A percentile compares a stretch with the other conserved stretches of the same genome.
Conservation (phyloP, 2,113 vertebrate species). For the Spizaetus ornatus region DNA sequence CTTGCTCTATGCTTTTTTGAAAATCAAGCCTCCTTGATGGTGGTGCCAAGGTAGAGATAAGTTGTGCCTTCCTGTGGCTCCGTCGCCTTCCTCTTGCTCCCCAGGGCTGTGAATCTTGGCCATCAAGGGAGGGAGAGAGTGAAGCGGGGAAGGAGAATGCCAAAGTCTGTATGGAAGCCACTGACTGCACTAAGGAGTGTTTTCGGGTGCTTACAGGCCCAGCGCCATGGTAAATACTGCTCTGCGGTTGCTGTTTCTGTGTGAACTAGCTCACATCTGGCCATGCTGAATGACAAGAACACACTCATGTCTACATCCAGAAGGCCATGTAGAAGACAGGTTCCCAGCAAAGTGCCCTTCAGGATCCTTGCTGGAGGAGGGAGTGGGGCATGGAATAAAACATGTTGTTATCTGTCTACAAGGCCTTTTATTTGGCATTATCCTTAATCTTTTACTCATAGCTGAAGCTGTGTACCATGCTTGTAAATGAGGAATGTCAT, state of each 20-base stretch:
- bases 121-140: not conserved
- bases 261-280: not conserved
- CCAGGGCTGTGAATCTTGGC: not conserved
- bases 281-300: not conserved
- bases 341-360: not conserved
- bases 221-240: rapidly evolving
- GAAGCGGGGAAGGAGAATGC: not conserved
- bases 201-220: not conserved
- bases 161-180: not conserved
- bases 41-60: not conserved
- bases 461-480: not conserved
- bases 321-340: not conserved
- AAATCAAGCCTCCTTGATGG: not conserved
- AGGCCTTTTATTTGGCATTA: not conserved
- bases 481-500: slow-evolving; percentile 13
- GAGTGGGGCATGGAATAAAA: not conserved
- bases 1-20: not conserved
- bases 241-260: not conserved
- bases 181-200: not conserved
- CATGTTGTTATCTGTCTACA: not conserved
- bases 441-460: not conserved
- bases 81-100: not conserved
- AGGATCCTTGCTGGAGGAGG: not conserved
- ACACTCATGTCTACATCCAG: not conserved
- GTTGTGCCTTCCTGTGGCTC: not conserved